Conservation (phyloP, 1,140 invertebrate genomes). For the Thaumatotibia leucotreta region DNA sequence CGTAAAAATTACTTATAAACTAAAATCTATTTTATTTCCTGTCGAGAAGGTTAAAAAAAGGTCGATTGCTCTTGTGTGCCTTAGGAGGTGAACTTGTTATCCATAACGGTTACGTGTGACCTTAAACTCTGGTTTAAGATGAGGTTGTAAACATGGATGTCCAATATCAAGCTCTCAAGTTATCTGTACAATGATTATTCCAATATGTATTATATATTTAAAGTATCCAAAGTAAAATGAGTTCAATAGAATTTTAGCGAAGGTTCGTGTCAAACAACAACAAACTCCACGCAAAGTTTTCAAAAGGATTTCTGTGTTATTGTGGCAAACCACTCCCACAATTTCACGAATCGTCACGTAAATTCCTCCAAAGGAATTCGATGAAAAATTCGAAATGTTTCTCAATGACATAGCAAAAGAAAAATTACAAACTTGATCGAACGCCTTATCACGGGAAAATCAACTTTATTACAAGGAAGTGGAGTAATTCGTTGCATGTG, state of each 20-base stretch:
- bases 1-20: no score
- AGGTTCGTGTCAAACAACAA: background rate
- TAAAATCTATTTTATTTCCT: no score
- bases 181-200: no score
- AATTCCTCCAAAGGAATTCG: background rate
- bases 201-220: no score
- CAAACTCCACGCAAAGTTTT: background rate
- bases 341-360: background rate
- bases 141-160: no score
- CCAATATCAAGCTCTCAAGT: no score
- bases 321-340: background rate
- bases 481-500: background rate
- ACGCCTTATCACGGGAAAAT: background rate
- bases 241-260: background rate
- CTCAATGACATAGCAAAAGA: background rate
- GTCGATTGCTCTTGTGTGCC: no score
- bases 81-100: no score
- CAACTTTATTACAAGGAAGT: background rate
- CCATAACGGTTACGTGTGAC: no score
- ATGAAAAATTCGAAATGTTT: background rate
- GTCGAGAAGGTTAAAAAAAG: no score
- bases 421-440: background rate
- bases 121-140: no score
- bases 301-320: background rate
- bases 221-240: no score